Evolutionary conservation across 2,797 vertebrate species (phyloP).

Genomic region (Xiphophorus birchmanni): DNA sequence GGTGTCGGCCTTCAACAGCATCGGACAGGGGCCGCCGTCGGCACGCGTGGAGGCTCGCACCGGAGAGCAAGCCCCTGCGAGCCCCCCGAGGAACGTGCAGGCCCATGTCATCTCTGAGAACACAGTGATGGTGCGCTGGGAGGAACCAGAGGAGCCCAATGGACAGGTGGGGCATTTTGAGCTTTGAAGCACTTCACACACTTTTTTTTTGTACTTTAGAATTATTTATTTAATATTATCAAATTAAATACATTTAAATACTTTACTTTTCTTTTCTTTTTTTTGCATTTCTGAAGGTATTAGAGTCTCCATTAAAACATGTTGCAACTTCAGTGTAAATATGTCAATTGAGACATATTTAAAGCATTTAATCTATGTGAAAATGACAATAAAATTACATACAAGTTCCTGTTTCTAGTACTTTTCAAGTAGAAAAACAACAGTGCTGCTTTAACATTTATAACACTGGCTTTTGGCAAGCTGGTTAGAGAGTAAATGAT

Average conservation of each 20-base stretch:
- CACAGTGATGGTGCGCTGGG: conserved; percentile 97
- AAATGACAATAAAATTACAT: not conserved
- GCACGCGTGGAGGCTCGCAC: conserved; percentile 92
- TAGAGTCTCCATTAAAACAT: not conserved
- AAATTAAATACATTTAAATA: not conserved
- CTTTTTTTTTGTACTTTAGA: not conserved
- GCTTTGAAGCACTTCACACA: not conserved
- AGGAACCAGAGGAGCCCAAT: conserved; percentile 97
- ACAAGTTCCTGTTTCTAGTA: not conserved
- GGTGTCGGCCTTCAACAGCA: conserved; percentile 96
- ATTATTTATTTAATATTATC: not conserved
- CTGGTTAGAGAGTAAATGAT: not conserved
- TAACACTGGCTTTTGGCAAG: not conserved
- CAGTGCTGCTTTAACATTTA: not conserved
- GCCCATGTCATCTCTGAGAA: conserved; percentile 92
- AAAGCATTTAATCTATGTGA: not conserved
- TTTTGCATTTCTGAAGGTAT: not conserved
- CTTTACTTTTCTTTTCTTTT: not conserved
- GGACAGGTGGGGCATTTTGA: conserved; percentile 84
- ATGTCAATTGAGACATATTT: not conserved
- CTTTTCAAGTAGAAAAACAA: not conserved
- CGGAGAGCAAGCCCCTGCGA: conserved; percentile 94
- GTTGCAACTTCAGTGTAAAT: not conserved
- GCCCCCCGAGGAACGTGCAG: conserved; percentile 93
- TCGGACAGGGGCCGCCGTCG: conserved; percentile 94